Evolutionary conservation across 2,113 vertebrate species (phyloP), one percentile per base, ranked within the genome.

Genomic region (Nycticebus coucang): DNA sequence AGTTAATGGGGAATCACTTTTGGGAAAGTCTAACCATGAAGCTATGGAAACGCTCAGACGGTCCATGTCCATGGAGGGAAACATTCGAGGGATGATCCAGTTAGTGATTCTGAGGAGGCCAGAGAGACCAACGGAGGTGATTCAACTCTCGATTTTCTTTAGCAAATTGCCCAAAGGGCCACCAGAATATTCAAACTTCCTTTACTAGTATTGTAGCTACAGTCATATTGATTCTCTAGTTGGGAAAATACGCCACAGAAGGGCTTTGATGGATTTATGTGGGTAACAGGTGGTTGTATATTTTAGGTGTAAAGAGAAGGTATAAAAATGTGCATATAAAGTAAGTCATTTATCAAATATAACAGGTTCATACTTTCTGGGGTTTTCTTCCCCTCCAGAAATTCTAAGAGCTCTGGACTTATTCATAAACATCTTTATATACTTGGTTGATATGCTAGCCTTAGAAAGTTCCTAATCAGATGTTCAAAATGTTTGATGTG

Each of bases 61-160:
- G 81, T 99, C 99, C 0, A 99, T 99, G 99, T 99, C 99, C 87
- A 99, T 99, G 98, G 99, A 99, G 95, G 99, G 99, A 45, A 99
- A 99, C 92, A 98, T 99, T 1, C 98, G 99, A 57, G 99, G 99
- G 60, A 99, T 98, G 97, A 99, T 99, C 97, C 99, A 99, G 88
- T 97, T 99, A 17, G 99, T 99, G 59, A 98, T 99, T 97, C 98
- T 99, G n/a, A 98, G 99, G 92, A 97, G 97, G 74, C 93, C 98
- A 7, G 98, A 98, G 77, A 83, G 94, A 88, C 98, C 97, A 3
- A 0, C 59, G 1, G 98, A 99, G 98, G 98, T 99, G 93, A 50
- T 68, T 69, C 62, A 2, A 28, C n/a, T 33, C 4, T 83, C 64
- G 21, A 15, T 2, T 87, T 82, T 59, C 45, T 50, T 80, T 17